Evolutionary conservation across 2,113 vertebrate genomes (phyloP), one percentile per base, ranked within the genome.

Genomic region (Turdus rufiventris): DNA sequence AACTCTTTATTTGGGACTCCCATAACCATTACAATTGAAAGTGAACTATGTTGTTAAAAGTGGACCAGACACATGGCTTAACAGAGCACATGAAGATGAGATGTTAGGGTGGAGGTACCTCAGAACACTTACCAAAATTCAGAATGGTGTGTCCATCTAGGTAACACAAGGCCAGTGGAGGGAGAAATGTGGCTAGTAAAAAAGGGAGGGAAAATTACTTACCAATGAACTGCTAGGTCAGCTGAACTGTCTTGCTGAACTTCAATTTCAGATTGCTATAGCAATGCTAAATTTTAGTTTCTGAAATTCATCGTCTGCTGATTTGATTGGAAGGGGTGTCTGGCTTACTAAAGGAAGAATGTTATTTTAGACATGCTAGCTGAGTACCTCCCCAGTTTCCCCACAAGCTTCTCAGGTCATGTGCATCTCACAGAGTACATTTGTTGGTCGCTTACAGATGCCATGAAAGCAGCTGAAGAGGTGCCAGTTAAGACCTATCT

Each of bases 371-470:
- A 45, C 3, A 18, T n/a, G 25, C 61, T 43, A 12, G 16, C 33
- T 80, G 36, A 81, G 13, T 57, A 67, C 29, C 48, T 91, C 15
- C 45, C 18, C 18, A 56, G 34, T 77, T 67, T 83, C 66, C 25
- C 26, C n/a, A 34, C 40, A n/a, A 21, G 13, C 0, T 1, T 84
- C n/a, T 62, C 2, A 9, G 45, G 48, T 78, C n/a, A 26, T 4
- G 25, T 65, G 13, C n/a, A 8, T 87, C 53, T 71, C 2, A 1
- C 7, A 54, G 51, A 60, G 34, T 58, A n/a, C 19, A 3, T 65
- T 86, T 76, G 3, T 70, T 74, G 51, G 17, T 24, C 11, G 58
- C 33, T 23, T 83, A 57, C 14, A 71, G 33, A 14, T 61, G 26
- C 24, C 25, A 58, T 56, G 61, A 93, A 38, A 82, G 80, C 53